Evolutionary conservation across 2,888 invertebrate genomes (phyloP).

Genomic region (Caenorhabditis sp.): DNA sequence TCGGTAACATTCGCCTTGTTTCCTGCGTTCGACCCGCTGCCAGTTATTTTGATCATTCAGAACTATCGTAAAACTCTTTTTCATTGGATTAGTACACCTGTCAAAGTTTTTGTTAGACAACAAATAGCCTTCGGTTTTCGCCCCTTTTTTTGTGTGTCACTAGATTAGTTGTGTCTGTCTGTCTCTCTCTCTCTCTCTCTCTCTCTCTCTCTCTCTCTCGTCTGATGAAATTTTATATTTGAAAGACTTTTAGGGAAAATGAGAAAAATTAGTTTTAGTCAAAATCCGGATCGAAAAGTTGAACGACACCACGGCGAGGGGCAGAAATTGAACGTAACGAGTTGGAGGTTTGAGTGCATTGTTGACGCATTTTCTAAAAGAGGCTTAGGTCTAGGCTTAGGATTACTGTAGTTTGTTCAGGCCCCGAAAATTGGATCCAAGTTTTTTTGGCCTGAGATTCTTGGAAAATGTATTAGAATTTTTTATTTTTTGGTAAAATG

Average conservation of each 20-base stretch:
- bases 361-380: slow-evolving; percentile 16
- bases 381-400: slow-evolving; percentile 12
- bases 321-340: slow-evolving; percentile 11
- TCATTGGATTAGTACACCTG: background rate
- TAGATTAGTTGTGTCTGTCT: no score
- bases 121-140: no score
- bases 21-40: slow-evolving; percentile 14
- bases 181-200: no score
- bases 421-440: slow-evolving; percentile 20
- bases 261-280: slow-evolving; percentile 25
- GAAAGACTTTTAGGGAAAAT: slow-evolving; percentile 19
- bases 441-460: no score
- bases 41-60: slow-evolving; percentile 8
- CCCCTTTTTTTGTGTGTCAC: no score
- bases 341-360: slow-evolving; percentile 25
- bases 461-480: no score
- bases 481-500: no score
- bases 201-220: no score
- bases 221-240: slow-evolving; percentile 18
- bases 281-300: slow-evolving; percentile 34
- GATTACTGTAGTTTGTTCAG: slow-evolving; percentile 20
- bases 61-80: slow-evolving; percentile 8
- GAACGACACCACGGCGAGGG: slow-evolving; percentile 30
- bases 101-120: no score
- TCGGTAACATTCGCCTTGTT: slow-evolving; percentile 10